These are phyloP conservation scores for Noctua janthina DNA, from an alignment of 2,888 invertebrate species.

Conservation along the genomic window DNA sequence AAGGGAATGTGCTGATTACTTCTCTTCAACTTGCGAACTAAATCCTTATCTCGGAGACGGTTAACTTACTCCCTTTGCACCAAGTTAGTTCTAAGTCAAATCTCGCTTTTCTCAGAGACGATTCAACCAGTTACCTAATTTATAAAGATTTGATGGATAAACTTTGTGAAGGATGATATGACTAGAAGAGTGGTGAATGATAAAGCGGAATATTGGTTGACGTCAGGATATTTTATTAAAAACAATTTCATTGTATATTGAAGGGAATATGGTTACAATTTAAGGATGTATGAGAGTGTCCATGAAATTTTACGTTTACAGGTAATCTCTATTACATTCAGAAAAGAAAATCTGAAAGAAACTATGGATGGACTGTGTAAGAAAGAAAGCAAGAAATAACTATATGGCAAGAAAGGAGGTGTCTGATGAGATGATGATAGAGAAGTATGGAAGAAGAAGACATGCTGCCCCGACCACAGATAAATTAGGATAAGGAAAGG, in stretches of 20 bases:
- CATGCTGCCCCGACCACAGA: not conserved
- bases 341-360: too few relatives aligned
- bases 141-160: not conserved
- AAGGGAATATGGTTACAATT: too few relatives aligned
- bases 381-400: too few relatives aligned
- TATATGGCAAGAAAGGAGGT: not conserved
- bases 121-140: not conserved
- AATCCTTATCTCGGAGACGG: slow-evolving; percentile 27
- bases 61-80: slow-evolving; percentile 14
- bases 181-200: not conserved
- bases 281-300: too few relatives aligned
- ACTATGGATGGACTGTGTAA: too few relatives aligned
- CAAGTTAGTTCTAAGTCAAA: slow-evolving; percentile 30
- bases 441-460: not conserved
- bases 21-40: slow-evolving; percentile 18
- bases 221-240: slow-evolving; percentile 26
- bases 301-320: too few relatives aligned
- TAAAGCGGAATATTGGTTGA: slow-evolving; percentile 10
- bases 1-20: slow-evolving; percentile 17
- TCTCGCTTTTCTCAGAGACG: slow-evolving; percentile 3
- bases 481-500: not conserved
- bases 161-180: not conserved
- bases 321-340: too few relatives aligned
- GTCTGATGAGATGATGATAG: not conserved
- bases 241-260: not conserved